Evolutionary conservation across 2,113 vertebrate species (phyloP).

Genomic region (Hemiscyllium ocellatum): DNA sequence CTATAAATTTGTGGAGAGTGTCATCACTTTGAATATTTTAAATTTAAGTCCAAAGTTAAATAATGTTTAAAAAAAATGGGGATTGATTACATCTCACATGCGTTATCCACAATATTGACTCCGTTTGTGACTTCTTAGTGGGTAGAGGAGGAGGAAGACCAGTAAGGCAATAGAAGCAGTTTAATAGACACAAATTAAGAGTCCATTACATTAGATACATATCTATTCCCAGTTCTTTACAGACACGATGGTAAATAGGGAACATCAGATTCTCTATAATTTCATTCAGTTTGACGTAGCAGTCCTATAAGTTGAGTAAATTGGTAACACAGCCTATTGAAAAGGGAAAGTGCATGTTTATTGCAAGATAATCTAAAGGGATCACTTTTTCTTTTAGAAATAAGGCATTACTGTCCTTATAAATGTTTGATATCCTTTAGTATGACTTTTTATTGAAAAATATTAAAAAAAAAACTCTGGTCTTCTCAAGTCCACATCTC

Average conservation of each 20-base stretch:
- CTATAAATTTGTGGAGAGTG: background rate
- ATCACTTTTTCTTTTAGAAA: background rate
- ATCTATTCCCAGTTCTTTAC: background rate
- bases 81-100: background rate
- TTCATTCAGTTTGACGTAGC: background rate
- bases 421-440: constrained; percentile 22
- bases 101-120: background rate
- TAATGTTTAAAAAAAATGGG: background rate
- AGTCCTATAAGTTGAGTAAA: constrained; percentile 18
- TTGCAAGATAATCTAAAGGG: background rate
- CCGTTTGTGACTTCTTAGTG: background rate
- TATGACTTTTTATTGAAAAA: constrained; percentile 34
- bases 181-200: background rate
- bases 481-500: constrained; percentile 30
- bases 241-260: background rate
- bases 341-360: background rate
- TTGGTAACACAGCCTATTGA: constrained; percentile 9
- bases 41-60: background rate
- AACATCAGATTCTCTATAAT: background rate
- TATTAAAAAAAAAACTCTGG: background rate
- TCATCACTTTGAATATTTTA: background rate
- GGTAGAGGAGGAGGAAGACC: background rate
- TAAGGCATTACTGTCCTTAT: background rate
- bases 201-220: background rate
- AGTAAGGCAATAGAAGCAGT: background rate